phyloP scores from a whole-genome alignment of 2,888 invertebrate species.

The Cephonodes hylas region DNA sequence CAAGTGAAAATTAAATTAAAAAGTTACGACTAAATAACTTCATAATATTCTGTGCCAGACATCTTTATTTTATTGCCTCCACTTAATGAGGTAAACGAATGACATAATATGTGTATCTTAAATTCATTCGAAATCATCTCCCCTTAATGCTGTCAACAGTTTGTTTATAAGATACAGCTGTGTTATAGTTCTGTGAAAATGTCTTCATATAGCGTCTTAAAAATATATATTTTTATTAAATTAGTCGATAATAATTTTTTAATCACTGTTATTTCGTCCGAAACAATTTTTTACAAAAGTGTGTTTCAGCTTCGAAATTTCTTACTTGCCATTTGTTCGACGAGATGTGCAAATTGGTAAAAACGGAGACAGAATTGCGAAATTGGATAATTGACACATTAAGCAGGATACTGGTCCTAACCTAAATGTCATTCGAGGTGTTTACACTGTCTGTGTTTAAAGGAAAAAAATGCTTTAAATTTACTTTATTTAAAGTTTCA shows the following conservation, averaged over 20 bases:
- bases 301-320: no score
- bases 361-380: neutral
- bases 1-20: no score
- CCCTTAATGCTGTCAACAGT: neutral
- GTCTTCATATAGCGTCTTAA: no score
- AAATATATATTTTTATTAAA: no score
- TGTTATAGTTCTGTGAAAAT: neutral
- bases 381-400: constrained; percentile 9
- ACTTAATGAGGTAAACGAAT: neutral
- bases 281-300: no score
- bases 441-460: neutral
- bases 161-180: neutral
- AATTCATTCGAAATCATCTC: neutral
- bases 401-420: constrained; percentile 17
- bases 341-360: neutral
- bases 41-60: neutral
- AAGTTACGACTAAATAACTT: no score
- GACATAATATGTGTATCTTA: neutral
- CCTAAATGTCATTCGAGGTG: neutral
- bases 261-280: no score
- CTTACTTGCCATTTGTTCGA: neutral
- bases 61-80: neutral
- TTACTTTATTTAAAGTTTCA: no score
- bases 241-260: no score
- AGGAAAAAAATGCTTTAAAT: no score